Evolutionary conservation across 2,888 invertebrate species (phyloP).

Genomic region (Coenonympha glycerion): DNA sequence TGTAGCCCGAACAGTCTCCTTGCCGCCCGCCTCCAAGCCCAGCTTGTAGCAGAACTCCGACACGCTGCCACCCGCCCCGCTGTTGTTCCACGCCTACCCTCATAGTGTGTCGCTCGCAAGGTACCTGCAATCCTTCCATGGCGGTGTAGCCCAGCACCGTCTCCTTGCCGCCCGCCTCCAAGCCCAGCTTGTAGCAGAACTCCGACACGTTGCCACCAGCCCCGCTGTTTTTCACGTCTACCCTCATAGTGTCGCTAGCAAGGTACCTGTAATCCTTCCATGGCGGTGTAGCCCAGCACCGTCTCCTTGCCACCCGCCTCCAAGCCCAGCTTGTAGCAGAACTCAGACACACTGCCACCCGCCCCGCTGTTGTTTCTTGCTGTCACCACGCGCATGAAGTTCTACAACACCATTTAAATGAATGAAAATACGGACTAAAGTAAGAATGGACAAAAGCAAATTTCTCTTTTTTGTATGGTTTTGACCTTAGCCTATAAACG

Average conservation of each 20-base stretch:
- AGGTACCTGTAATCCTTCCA: constrained; percentile 68
- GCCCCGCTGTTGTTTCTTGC: constrained; percentile 49
- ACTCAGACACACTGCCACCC: constrained; percentile 49
- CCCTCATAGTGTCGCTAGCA: no score
- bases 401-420: no score
- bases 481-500: no score
- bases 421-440: not conserved
- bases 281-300: constrained; percentile 67
- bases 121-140: constrained; percentile 68
- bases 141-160: constrained; percentile 69
- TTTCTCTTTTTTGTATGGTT: no score
- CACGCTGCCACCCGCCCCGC: no score
- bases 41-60: no score
- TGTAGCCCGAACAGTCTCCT: no score
- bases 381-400: constrained; percentile 64
- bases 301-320: constrained; percentile 60
- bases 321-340: constrained; percentile 68
- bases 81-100: no score
- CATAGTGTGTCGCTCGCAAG: no score
- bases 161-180: constrained; percentile 57
- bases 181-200: constrained; percentile 68
- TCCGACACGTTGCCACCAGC: constrained; percentile 48
- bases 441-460: no score
- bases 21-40: no score
- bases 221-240: constrained; percentile 50